Conservation (phyloP, 2,113 vertebrate species). For the Heptranchias perlo region DNA sequence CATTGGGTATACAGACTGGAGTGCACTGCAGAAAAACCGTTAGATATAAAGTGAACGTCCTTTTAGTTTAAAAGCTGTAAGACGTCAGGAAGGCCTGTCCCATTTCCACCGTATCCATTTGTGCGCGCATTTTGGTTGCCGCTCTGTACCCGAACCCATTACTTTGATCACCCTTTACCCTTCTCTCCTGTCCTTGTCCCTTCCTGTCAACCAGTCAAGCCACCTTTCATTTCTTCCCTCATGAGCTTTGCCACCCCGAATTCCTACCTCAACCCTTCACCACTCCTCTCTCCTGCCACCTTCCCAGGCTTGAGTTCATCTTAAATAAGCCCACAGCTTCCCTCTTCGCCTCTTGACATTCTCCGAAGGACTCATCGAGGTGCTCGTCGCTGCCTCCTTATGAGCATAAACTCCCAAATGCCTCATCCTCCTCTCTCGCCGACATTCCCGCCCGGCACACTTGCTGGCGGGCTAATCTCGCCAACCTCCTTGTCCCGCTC, state of each 20-base stretch:
- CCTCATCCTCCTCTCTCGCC: not conserved
- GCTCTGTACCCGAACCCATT: not conserved
- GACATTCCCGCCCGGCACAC: not conserved
- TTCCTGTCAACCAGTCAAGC: not conserved
- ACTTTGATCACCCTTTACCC: too few relatives aligned
- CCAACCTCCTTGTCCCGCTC: not conserved
- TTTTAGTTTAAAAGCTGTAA: not conserved
- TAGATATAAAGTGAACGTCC: too few relatives aligned
- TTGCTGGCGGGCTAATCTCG: not conserved
- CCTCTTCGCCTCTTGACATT: not conserved
- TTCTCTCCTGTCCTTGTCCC: too few relatives aligned
- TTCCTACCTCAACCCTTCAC: not conserved
- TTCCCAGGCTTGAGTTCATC: not conserved
- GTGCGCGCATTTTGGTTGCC: not conserved
- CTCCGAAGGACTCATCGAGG: not conserved
- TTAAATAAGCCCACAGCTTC: not conserved
- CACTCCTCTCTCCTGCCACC: not conserved
- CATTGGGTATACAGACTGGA: too few relatives aligned
- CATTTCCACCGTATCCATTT: not conserved
- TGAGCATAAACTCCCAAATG: not conserved
- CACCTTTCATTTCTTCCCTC: not conserved
- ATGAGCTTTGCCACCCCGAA: not conserved
- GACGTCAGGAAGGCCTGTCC: not conserved
- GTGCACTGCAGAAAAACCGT: too few relatives aligned
- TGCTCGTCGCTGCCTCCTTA: not conserved